Base-by-base conservation (phyloP, 2,113 vertebrate genomes). In the Hucho hucho region DNA sequence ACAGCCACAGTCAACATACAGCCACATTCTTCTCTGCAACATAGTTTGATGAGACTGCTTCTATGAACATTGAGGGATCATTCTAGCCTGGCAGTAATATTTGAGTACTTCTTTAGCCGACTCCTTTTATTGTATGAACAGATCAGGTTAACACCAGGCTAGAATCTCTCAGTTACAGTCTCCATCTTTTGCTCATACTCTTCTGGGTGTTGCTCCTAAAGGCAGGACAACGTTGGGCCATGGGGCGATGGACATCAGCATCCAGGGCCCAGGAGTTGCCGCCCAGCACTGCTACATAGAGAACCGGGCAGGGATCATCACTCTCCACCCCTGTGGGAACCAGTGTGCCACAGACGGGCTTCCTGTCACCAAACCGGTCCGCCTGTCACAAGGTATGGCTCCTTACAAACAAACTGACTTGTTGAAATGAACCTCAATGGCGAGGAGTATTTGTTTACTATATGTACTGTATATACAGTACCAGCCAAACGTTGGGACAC, bases 201-300 rank as follows among this genome's bases (percentile, higher is more conserved):
- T 20, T 26, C 25, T 64, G 6, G 3, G 4, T 53, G 4, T 53
- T 53, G 49, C 16, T 53, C 14, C 47, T 6, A 24, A 4, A 99
- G 97, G 97, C 9, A 92, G 83, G 72, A 98, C 97, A 0, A 93
- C 93, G 3, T 88, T 98, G 4, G 97, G 98, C 74, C 92, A 94
- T 0, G 93, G 93, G 0, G 80, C 92, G 0, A 89, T 85, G 76
- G 98, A 98, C 88, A 94, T 99, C 75, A 70, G 79, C 28, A 89
- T 99, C 69, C 96, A 96, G 84, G 97, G 98, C 2, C 89, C 94
- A 0, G 96, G 95, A 1, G 89, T 98, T 74, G 93, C 87, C 0
- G 91, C 93, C 0, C 93, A 96, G 80, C 98, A 99, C 89, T 98
- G 96, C 91, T 97, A 93, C 92, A 97, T 99, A 0, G 95, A 98